These are phyloP conservation scores for Oreonectes daqikongensis DNA, from an alignment of 2,797 vertebrate species.

Conservation along the genomic window DNA sequence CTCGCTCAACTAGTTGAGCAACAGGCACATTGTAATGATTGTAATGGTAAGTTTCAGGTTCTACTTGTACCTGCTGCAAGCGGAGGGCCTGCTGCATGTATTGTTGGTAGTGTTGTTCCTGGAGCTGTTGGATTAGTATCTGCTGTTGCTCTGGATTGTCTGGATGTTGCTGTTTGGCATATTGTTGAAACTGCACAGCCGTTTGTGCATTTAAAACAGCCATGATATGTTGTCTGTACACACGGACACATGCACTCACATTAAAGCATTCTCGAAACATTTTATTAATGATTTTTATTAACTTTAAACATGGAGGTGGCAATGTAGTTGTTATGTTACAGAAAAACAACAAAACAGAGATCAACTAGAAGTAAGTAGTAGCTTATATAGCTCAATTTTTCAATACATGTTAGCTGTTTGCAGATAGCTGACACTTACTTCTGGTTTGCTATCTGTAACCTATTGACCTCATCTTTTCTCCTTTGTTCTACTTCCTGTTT, in stretches of 20 bases:
- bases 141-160: conserved; percentile 94
- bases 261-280: too few species aligned
- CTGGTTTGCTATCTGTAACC: conserved; percentile 88
- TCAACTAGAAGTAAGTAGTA: background rate
- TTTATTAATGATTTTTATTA: too few species aligned
- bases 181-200: conserved; percentile 95
- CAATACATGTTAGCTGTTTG: background rate
- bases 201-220: conserved; percentile 95
- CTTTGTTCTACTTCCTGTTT: conserved; percentile 90
- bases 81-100: conserved; percentile 97
- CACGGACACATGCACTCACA: background rate
- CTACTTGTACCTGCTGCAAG: conserved; percentile 92
- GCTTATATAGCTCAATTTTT: background rate
- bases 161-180: conserved; percentile 92
- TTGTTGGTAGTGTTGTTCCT: conserved; percentile 97
- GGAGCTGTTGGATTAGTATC: conserved; percentile 92
- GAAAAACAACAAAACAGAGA: background rate
- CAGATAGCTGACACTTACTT: conserved; percentile 79
- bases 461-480: conserved; percentile 85
- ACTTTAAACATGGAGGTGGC: too few species aligned
- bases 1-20: background rate
- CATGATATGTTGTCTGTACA: conserved; percentile 93
- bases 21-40: background rate
- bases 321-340: too few species aligned
- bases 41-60: conserved; percentile 64